Percentiles rank a stretch among this genome's conserved stretches.
Evolutionary conservation across 2,113 vertebrate species (phyloP).

Genomic region (Myotis lucifugus): DNA sequence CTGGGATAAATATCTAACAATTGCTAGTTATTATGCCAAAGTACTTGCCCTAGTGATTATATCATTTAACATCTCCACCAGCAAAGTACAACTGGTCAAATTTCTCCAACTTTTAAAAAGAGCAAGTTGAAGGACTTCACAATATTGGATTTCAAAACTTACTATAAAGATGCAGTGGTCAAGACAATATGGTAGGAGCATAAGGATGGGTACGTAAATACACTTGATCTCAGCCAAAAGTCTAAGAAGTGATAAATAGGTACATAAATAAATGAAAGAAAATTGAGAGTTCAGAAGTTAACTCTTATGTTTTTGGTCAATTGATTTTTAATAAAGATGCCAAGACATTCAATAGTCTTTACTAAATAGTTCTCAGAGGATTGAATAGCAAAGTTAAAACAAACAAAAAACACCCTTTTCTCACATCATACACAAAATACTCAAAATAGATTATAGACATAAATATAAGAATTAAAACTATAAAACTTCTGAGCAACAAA

Average conservation of each 20-base stretch:
- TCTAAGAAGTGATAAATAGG: background rate
- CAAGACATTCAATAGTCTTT: background rate
- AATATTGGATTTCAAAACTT: background rate
- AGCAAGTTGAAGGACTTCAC: background rate
- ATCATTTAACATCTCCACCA: background rate
- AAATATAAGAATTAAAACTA: background rate
- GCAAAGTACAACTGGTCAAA: background rate
- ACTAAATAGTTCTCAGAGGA: background rate
- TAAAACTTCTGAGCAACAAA: background rate
- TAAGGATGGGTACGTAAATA: background rate
- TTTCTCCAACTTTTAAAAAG: background rate
- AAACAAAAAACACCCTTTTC: background rate
- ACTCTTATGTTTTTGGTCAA: background rate
- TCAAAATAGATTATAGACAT: background rate
- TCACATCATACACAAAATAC: background rate
- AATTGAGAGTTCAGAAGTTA: background rate
- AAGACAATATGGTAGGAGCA: background rate
- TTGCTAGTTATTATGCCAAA: background rate
- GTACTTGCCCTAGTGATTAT: background rate
- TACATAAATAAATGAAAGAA: background rate
- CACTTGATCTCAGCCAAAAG: background rate
- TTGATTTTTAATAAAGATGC: background rate
- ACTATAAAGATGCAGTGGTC: background rate
- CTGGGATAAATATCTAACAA: background rate
- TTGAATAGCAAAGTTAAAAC: background rate